Percentiles rank a stretch among this genome's conserved stretches.
Conservation (phyloP, 2,113 vertebrate species). For the Campylomormyrus tamandua region DNA sequence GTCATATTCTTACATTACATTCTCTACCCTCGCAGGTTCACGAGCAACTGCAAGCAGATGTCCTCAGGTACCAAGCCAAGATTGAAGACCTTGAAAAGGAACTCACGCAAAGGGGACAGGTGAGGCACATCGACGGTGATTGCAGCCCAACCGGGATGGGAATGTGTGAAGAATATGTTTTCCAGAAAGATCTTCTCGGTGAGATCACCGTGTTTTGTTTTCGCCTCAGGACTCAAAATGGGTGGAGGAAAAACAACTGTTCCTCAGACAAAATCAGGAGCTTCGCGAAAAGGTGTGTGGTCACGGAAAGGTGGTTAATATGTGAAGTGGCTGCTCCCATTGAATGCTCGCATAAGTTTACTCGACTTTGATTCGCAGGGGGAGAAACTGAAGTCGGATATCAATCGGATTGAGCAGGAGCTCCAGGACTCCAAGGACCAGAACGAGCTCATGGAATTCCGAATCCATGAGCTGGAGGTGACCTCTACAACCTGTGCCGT, state of each 20-base stretch:
- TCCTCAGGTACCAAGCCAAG: constrained; percentile 89
- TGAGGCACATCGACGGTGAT: constrained; percentile 34
- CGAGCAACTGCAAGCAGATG: constrained; percentile 87
- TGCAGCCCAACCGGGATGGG: not conserved
- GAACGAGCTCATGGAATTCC: constrained; percentile 94
- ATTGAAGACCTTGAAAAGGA: constrained; percentile 95
- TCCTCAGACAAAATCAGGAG: constrained; percentile 91
- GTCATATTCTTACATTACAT: not conserved
- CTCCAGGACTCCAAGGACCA: constrained; percentile 94
- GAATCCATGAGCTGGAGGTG: constrained; percentile 93
- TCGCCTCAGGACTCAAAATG: constrained; percentile 83
- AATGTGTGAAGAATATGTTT: not conserved
- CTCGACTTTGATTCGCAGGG: constrained; percentile 55
- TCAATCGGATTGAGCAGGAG: constrained; percentile 76
- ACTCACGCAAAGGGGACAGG: constrained; percentile 85
- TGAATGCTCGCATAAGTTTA: not conserved
- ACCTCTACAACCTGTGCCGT: not conserved
- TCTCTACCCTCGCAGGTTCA: constrained; percentile 67
- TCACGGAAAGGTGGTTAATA: not conserved
- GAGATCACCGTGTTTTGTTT: too few relatives aligned
- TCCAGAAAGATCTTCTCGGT: not conserved
- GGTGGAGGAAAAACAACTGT: constrained; percentile 98
- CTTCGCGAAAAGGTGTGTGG: constrained; percentile 82
- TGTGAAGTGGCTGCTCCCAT: not conserved
- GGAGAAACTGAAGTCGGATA: constrained; percentile 81